Conservation (phyloP, 2,888 invertebrate genomes). For the Epirrita christyi region DNA sequence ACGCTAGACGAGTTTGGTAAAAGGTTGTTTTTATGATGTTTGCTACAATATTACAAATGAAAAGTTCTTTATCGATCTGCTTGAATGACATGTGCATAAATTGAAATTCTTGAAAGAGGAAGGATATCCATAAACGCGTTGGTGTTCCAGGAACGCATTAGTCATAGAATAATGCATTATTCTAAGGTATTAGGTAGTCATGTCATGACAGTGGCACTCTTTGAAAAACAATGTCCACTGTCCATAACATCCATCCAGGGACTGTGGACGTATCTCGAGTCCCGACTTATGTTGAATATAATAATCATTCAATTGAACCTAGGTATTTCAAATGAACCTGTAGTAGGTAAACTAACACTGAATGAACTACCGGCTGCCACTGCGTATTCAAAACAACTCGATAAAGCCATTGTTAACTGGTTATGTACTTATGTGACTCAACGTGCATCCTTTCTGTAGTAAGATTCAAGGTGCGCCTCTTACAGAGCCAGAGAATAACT, state of each 20-base stretch:
- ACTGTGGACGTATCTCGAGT: not conserved
- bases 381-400: constrained; percentile 32
- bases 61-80: not conserved
- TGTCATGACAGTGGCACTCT: not conserved
- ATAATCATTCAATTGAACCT: constrained; percentile 11
- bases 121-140: not conserved
- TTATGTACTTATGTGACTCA: constrained; percentile 30
- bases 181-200: no score
- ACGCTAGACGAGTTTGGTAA: constrained; percentile 1
- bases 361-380: constrained; percentile 18
- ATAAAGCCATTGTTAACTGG: constrained; percentile 31
- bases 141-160: no score
- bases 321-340: not conserved
- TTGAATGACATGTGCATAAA: not conserved
- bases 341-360: constrained; percentile 22
- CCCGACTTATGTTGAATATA: not conserved
- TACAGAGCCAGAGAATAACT: constrained; percentile 28
- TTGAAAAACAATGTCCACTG: not conserved
- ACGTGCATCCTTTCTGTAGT: constrained; percentile 30
- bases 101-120: no score
- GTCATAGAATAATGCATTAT: no score
- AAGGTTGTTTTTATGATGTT: not conserved
- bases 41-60: not conserved
- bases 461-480: constrained; percentile 34
- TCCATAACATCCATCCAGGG: no score